Evolutionary conservation across 1,140 invertebrate species (phyloP).

Genomic region (Bathynomus jamesi): DNA sequence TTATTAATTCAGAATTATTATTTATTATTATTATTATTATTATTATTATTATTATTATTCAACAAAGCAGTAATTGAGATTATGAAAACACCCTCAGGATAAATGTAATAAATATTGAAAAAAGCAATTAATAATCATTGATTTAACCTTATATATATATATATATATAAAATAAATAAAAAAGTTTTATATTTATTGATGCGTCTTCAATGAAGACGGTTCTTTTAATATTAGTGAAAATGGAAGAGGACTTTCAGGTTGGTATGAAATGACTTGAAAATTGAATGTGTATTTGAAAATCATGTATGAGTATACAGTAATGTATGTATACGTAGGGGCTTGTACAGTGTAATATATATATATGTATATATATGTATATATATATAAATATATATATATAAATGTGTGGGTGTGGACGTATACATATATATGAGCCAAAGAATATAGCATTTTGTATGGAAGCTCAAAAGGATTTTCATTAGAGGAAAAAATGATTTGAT

Average conservation of each 20-base stretch:
- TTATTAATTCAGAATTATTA: too few relatives aligned
- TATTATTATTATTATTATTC: not conserved
- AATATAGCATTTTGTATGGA: not conserved
- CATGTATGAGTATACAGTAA: conserved; percentile 2
- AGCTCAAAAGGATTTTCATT: not conserved
- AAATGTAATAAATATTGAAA: not conserved
- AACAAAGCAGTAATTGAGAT: not conserved
- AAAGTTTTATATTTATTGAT: conserved; percentile 5
- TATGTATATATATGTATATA: conserved; percentile 6
- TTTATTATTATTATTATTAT: not conserved
- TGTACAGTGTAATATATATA: conserved; percentile 5
- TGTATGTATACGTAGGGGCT: conserved; percentile 1
- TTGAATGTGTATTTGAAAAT: too few relatives aligned
- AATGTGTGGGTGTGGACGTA: not conserved
- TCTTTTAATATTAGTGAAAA: too few relatives aligned
- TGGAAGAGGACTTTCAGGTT: too few relatives aligned
- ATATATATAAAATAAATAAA: conserved; percentile 7
- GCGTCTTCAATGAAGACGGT: too few relatives aligned
- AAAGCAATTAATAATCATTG: not conserved
- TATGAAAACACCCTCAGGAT: not conserved
- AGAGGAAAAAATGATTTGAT: not conserved
- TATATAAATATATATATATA: conserved; percentile 13
- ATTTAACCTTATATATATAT: not conserved
- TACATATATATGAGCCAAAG: conserved; percentile 2
- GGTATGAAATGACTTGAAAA: too few relatives aligned